phyloP scores from a whole-genome alignment of 2,113 vertebrate species.

The Otolemur garnettii region DNA sequence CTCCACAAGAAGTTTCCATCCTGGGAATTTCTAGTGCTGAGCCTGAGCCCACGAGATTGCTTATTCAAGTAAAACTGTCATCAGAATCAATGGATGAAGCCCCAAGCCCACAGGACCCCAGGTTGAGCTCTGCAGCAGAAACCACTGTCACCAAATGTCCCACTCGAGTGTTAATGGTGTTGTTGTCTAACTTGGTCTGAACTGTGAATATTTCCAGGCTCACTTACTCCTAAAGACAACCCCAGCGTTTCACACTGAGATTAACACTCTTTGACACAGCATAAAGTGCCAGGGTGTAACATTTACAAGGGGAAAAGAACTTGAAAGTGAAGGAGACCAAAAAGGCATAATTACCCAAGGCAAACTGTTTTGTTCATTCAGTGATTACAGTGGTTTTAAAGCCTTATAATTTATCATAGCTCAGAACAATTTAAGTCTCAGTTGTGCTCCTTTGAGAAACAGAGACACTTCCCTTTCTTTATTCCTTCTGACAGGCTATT shows the following conservation, averaged over 20 bases:
- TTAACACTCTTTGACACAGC: conserved; percentile 83
- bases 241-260: conserved; percentile 80
- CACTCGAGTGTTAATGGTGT: conserved; percentile 7
- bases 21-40: not conserved
- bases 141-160: conserved; percentile 36
- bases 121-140: conserved; percentile 67
- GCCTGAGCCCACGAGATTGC: not conserved
- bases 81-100: not conserved
- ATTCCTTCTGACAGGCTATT: conserved; percentile 79
- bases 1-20: conserved; percentile 24
- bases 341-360: conserved; percentile 85
- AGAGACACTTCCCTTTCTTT: conserved; percentile 71
- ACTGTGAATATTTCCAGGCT: conserved; percentile 81
- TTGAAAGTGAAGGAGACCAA: conserved; percentile 84
- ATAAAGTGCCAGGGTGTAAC: conserved; percentile 73
- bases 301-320: conserved; percentile 86
- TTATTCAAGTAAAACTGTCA: not conserved
- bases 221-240: conserved; percentile 84
- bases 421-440: conserved; percentile 83
- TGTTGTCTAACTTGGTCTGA: conserved; percentile 78
- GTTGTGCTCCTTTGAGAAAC: conserved; percentile 81
- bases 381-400: conserved; percentile 85
- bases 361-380: conserved; percentile 85
- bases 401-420: conserved; percentile 81
- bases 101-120: not conserved